These are phyloP conservation scores for Cricetomys ansorgei DNA, from an alignment of 2,113 vertebrate species.

Conservation along the genomic window DNA sequence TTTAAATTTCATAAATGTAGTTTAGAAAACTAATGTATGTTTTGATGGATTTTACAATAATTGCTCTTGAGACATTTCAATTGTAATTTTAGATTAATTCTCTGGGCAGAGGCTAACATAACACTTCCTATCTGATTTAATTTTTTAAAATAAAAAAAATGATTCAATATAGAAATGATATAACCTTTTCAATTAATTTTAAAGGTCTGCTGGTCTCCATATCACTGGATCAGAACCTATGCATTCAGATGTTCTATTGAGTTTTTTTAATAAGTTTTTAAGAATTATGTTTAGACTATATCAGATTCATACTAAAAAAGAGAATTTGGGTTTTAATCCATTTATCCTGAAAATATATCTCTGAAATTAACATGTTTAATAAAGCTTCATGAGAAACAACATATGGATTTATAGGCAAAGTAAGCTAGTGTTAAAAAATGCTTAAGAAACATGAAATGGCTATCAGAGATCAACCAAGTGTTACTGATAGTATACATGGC, in stretches of 20 bases:
- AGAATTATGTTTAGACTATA: slow-evolving; percentile 3
- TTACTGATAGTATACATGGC: not conserved
- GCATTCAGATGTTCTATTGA: slow-evolving; percentile 53
- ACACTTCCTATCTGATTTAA: slow-evolving; percentile 62
- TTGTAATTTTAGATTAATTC: slow-evolving; percentile 56
- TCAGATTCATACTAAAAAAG: slow-evolving; percentile 36
- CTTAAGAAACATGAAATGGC: not conserved
- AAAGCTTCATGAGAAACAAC: slow-evolving; percentile 28
- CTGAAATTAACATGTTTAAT: slow-evolving; percentile 60
- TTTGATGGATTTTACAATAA: slow-evolving; percentile 33
- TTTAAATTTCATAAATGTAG: slow-evolving; percentile 48
- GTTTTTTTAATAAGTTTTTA: slow-evolving; percentile 57
- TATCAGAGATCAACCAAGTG: not conserved
- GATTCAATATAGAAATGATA: slow-evolving; percentile 77
- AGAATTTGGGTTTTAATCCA: not conserved
- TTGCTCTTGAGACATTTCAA: slow-evolving; percentile 60
- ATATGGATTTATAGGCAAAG: slow-evolving; percentile 37
- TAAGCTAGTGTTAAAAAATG: slow-evolving; percentile 32
- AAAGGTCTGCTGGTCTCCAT: slow-evolving; percentile 70
- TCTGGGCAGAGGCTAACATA: slow-evolving; percentile 64
- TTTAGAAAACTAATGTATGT: not conserved
- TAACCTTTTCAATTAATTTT: slow-evolving; percentile 82
- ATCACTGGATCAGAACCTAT: slow-evolving; percentile 74
- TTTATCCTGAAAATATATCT: not conserved
- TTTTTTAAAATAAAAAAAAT: slow-evolving; percentile 72